Evolutionary conservation across 2,888 invertebrate genomes (phyloP).

Genomic region (Clivina fossor): DNA sequence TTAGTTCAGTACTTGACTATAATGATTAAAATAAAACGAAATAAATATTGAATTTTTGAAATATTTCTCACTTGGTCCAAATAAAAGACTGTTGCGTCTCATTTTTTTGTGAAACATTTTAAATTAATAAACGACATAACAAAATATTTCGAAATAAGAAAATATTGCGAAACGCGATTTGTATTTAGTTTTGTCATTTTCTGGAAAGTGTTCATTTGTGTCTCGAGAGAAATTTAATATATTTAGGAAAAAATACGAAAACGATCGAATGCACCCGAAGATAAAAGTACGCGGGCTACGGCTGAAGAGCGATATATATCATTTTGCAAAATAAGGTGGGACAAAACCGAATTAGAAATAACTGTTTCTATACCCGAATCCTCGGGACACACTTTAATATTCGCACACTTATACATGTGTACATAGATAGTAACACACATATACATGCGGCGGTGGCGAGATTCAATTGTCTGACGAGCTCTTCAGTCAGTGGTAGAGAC

Average conservation of each 20-base stretch:
- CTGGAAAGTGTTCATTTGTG: slow-evolving; percentile 8
- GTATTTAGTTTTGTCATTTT: slow-evolving; percentile 1
- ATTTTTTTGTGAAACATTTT: no score
- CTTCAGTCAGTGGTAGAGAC: slow-evolving; percentile 32
- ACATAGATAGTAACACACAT: no score
- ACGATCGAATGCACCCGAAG: slow-evolving; percentile 13
- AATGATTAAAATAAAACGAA: no score
- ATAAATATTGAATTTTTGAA: no score
- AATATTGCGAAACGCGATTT: no score
- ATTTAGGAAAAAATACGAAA: slow-evolving; percentile 6
- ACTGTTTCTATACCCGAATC: slow-evolving; percentile 23
- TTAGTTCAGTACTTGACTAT: no score
- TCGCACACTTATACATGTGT: no score
- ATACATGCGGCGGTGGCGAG: not conserved
- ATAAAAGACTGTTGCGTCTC: no score
- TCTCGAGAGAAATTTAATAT: slow-evolving; percentile 20
- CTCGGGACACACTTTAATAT: no score
- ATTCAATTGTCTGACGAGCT: slow-evolving; percentile 24
- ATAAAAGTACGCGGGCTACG: slow-evolving; percentile 1
- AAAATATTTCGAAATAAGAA: no score
- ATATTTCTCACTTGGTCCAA: no score
- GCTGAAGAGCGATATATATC: slow-evolving; percentile 10
- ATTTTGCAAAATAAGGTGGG: slow-evolving; percentile 27
- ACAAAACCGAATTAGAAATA: slow-evolving; percentile 28
- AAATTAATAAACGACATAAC: no score